Base-by-base conservation (phyloP, 2,888 invertebrate species). In the Cacoxenus indagator region DNA sequence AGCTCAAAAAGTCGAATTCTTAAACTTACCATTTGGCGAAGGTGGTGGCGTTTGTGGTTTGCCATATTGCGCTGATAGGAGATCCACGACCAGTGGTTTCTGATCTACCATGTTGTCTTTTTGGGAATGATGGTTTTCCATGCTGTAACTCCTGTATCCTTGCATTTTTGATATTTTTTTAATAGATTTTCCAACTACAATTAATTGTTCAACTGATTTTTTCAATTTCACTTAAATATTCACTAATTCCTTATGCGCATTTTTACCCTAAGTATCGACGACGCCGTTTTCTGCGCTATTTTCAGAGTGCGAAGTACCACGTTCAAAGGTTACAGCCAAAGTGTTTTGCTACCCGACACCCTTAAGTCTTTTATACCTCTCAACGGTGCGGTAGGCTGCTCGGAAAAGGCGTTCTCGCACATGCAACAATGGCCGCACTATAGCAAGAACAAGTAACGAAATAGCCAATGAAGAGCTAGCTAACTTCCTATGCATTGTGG, bases 1-100 rank as follows among this genome's bases (percentile, higher is more conserved):
- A 8, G 54, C 24, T 64, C 27, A 48, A 27, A 27, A 24, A 48
- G 22, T 24, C 22, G 54, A 11, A 17, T 22, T 46, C 64, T 26
- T 17, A 24, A 75, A 83, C 85, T 80, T 88, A 85, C 88, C 89
- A 84, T 89, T 89, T 19, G 91, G 91, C 0, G 90, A 90, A 61
- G 90, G 89, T 9, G 90, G 90, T 29, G 91, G 91, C 45, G 88
- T 87, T 69, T 87, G 87, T 26, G 88, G 85, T 74, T 88, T 87
- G 69, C 84, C 88, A 79, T 91, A 91, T 78, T 90, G 90, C 9
- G 91, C 89, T 17, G 91, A 90, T 65, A 91, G 89, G 62, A 92
- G 87, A 76, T 92, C 92, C 72, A 91, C 90, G 8, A 92, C 90
- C 67, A 91, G 89, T 2, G 90, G 89, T 67, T 87, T 89, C 73